Conservation (phyloP, 1,140 invertebrate species). For the Archegozetes longisetosus region DNA sequence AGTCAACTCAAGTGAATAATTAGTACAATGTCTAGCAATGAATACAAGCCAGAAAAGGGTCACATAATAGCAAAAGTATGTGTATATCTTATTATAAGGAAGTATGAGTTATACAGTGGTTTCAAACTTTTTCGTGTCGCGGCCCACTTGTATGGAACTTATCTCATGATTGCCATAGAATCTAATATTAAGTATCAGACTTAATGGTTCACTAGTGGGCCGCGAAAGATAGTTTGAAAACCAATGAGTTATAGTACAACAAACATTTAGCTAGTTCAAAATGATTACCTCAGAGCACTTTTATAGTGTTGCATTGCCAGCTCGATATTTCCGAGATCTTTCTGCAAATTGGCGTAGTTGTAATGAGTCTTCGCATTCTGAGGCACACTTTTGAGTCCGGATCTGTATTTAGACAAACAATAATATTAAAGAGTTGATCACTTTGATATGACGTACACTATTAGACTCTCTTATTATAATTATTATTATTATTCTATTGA, state of each 20-base stretch:
- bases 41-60: background rate
- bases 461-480: background rate
- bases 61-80: background rate
- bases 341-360: conserved; percentile 71
- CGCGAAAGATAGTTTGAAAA: no score
- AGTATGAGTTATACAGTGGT: no score
- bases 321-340: conserved; percentile 48
- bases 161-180: no score
- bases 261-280: no score
- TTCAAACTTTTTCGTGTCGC: no score
- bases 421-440: background rate
- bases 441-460: background rate
- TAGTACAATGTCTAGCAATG: background rate
- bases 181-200: no score
- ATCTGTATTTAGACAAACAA: conserved; percentile 35
- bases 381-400: conserved; percentile 56
- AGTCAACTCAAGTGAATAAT: background rate
- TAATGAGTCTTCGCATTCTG: conserved; percentile 81
- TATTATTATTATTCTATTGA: background rate
- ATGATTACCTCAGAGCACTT: conserved; percentile 59
- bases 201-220: no score
- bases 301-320: conserved; percentile 59
- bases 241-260: no score
- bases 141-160: no score
- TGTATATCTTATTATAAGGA: no score